Percentiles rank a stretch among this genome's conserved stretches.
These are phyloP conservation scores for Pseudorhombus dupliciocellatus DNA, from an alignment of 2,113 vertebrate genomes.

Conservation along the genomic window DNA sequence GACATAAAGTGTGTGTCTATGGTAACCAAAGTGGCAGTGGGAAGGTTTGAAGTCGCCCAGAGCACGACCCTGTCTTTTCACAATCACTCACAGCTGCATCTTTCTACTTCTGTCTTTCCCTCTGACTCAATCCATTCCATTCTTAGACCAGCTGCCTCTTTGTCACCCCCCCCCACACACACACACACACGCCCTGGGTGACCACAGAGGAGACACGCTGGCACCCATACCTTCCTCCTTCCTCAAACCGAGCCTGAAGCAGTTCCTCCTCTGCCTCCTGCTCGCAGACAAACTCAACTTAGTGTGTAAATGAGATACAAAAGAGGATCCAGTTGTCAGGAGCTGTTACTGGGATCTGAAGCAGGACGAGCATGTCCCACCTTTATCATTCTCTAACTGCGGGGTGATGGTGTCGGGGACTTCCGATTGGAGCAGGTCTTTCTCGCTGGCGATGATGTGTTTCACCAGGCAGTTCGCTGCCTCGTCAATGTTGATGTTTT, in stretches of 20 bases:
- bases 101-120: constrained; percentile 37
- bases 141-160: constrained; percentile 47
- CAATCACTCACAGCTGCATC: constrained; percentile 56
- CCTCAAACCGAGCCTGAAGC: constrained; percentile 20
- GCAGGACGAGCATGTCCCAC: constrained; percentile 88
- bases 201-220: constrained; percentile 26
- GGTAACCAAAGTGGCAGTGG: constrained; percentile 53
- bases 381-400: constrained; percentile 85
- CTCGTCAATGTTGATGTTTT: constrained; percentile 97
- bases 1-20: constrained; percentile 60
- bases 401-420: constrained; percentile 89
- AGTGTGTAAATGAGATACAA: constrained; percentile 39
- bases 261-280: constrained; percentile 17
- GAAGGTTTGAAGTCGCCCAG: constrained; percentile 36
- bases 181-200: not conserved
- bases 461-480: constrained; percentile 96
- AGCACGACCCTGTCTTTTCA: constrained; percentile 63
- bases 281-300: constrained; percentile 41
- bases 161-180: not conserved
- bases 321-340: constrained; percentile 30
- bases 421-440: constrained; percentile 87
- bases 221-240: constrained; percentile 27
- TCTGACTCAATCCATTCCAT: constrained; percentile 39
- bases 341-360: constrained; percentile 80
- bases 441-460: constrained; percentile 94